Evolutionary conservation across 2,797 vertebrate genomes (phyloP).

Genomic region (Helostoma temminkii): DNA sequence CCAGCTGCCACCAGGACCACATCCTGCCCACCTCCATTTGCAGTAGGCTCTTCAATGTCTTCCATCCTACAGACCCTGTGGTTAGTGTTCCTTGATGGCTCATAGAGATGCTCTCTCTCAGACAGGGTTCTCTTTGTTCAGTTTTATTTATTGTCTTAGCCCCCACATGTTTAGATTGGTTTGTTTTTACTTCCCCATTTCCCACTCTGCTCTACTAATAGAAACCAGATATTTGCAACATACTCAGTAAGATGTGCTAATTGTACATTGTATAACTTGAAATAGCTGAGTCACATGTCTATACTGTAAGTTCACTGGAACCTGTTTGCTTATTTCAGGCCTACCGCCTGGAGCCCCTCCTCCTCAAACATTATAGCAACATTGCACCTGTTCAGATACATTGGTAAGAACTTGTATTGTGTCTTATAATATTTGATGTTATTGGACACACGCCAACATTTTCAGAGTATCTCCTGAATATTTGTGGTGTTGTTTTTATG

Average conservation of each 20-base stretch:
- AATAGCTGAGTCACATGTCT: not conserved
- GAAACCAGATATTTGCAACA: too few relatives aligned
- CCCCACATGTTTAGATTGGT: not conserved
- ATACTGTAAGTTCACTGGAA: conserved; percentile 3
- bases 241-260: too few relatives aligned
- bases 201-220: too few relatives aligned
- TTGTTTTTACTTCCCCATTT: too few relatives aligned
- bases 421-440: not conserved
- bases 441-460: not conserved
- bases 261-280: too few relatives aligned
- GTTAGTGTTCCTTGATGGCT: conserved; percentile 81
- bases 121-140: not conserved
- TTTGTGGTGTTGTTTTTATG: conserved; percentile 1
- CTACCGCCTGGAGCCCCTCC: conserved; percentile 96
- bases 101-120: conserved; percentile 1
- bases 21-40: conserved; percentile 95
- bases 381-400: conserved; percentile 96
- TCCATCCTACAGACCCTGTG: conserved; percentile 99
- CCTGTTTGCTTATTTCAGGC: conserved; percentile 82
- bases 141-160: not conserved
- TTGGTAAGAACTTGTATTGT: conserved; percentile 82
- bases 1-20: conserved; percentile 93
- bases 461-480: not conserved
- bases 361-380: conserved; percentile 98
- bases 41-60: conserved; percentile 94